phyloP scores from a whole-genome alignment of 2,888 invertebrate genomes.

The Sphecodes monilicornis region DNA sequence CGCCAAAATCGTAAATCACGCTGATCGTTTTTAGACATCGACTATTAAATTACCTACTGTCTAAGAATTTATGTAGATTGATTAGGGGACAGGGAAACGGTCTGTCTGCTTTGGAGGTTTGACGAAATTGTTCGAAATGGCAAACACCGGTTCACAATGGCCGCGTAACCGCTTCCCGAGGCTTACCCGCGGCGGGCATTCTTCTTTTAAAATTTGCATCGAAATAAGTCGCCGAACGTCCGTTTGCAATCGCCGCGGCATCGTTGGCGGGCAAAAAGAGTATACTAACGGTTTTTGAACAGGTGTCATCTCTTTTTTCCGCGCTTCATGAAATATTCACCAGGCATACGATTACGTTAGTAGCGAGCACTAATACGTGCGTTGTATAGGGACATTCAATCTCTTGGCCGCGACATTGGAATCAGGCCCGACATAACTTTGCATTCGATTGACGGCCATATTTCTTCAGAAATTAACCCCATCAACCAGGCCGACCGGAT shows the following conservation, averaged over 20 bases:
- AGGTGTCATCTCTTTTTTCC: constrained; percentile 80
- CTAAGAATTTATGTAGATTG: constrained; percentile 21
- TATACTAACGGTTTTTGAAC: constrained; percentile 78
- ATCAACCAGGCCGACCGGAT: not conserved
- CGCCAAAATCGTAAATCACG: constrained; percentile 24
- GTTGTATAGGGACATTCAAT: constrained; percentile 69
- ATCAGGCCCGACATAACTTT: constrained; percentile 74
- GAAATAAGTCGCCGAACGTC: constrained; percentile 73
- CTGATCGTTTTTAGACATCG: not conserved
- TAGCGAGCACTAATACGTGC: constrained; percentile 71
- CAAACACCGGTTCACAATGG: not conserved
- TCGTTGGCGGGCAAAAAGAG: constrained; percentile 77
- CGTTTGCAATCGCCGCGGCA: constrained; percentile 70
- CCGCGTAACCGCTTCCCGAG: constrained; percentile 42
- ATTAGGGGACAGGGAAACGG: constrained; percentile 15
- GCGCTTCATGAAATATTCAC: constrained; percentile 82
- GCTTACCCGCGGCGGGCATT: constrained; percentile 48
- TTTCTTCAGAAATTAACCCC: constrained; percentile 55
- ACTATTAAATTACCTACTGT: not conserved
- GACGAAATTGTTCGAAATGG: constrained; percentile 21
- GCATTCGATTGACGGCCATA: constrained; percentile 68
- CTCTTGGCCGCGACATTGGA: constrained; percentile 42
- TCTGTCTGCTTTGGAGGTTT: not conserved
- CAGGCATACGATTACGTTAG: constrained; percentile 79
- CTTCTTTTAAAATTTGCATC: constrained; percentile 78